Evolutionary conservation across 2,888 invertebrate genomes (phyloP), one percentile per base, ranked within the genome.

Genomic region (Drosophila tanythrix): DNA sequence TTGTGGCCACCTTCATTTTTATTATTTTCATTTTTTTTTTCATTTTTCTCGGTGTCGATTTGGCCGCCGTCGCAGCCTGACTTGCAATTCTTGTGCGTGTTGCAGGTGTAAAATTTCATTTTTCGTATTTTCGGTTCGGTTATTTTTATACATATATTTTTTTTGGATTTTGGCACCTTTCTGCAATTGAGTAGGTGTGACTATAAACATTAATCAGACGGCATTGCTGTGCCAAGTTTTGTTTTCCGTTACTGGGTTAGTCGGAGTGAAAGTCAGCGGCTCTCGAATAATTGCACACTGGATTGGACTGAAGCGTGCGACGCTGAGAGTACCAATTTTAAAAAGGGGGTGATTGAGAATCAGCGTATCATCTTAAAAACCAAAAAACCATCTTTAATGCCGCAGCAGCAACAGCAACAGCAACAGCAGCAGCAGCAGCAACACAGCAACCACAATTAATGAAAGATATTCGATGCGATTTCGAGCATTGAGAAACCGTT

Each of bases 171-270:
- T 90, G 87, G 89, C 90, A 87, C 87, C 90, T 46, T 46, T 88
- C 63, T 58, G 70, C 62, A 53, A 64, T 77, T 69, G 78, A 67
- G 76, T 81, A 85, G 84, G 84, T 85, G 84, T 85, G 90, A 89
- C 90, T 80, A 71, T 70, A 82, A 75, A 73, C 90, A 85, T 85
- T 89, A 85, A 85, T 85, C 85, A 85, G 89, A 46, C 81, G 58
- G 55, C 55, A 40, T 35, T 63, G 76, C 72, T 69, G 43, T 60
- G 70, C 57, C 72, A 61, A 59, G 31, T 15, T 52, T 43, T 36
- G 36, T 56, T 55, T 35, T 35, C 53, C 35, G 61, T 73, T 66
- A 83, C 61, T 82, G 87, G 82, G 82, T 82, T 83, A 83, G 69
- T 75, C 74, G 86, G 77, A 46, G 76, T 65, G 76, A 76, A 76